Conservation (phyloP, 2,888 invertebrate genomes). For the Dryocosmus kuriphilus region DNA sequence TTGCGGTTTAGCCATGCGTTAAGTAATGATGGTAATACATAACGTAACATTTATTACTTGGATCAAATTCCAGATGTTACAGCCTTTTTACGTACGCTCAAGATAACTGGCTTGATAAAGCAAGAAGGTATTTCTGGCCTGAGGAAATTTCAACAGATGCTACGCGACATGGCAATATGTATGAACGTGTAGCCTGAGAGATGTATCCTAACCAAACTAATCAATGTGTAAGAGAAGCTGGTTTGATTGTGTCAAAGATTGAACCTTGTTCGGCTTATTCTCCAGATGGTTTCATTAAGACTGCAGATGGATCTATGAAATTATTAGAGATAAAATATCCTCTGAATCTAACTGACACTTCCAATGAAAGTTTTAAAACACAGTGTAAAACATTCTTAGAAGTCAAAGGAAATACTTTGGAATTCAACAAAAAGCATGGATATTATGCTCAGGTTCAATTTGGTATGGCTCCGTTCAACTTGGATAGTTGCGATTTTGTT, state of each 20-base stretch:
- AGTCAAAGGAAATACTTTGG: slow-evolving; percentile 30
- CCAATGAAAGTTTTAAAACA: not conserved
- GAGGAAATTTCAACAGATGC: too few relatives aligned
- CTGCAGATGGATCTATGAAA: not conserved
- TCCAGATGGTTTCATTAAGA: slow-evolving; percentile 20
- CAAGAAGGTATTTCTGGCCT: too few relatives aligned
- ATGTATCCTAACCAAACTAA: too few relatives aligned
- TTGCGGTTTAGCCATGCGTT: too few relatives aligned
- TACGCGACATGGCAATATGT: too few relatives aligned
- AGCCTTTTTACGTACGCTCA: too few relatives aligned
- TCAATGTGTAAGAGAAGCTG: slow-evolving; percentile 7
- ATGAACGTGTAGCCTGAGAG: too few relatives aligned
- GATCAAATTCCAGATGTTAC: too few relatives aligned
- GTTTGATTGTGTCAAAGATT: not conserved
- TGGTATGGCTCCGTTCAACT: slow-evolving; percentile 53
- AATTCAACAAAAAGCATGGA: slow-evolving; percentile 43
- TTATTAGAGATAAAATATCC: slow-evolving; percentile 38
- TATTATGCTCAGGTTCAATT: slow-evolving; percentile 52
- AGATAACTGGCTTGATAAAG: too few relatives aligned
- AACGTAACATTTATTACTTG: too few relatives aligned
- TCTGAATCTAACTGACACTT: slow-evolving; percentile 6
- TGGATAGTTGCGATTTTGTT: slow-evolving; percentile 48
- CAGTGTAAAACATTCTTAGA: slow-evolving; percentile 29
- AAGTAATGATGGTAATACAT: not conserved
- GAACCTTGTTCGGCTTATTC: slow-evolving; percentile 24